Evolutionary conservation across 2,888 invertebrate genomes (phyloP), one percentile per base, ranked within the genome.

Genomic region (Homarus gammarus): DNA sequence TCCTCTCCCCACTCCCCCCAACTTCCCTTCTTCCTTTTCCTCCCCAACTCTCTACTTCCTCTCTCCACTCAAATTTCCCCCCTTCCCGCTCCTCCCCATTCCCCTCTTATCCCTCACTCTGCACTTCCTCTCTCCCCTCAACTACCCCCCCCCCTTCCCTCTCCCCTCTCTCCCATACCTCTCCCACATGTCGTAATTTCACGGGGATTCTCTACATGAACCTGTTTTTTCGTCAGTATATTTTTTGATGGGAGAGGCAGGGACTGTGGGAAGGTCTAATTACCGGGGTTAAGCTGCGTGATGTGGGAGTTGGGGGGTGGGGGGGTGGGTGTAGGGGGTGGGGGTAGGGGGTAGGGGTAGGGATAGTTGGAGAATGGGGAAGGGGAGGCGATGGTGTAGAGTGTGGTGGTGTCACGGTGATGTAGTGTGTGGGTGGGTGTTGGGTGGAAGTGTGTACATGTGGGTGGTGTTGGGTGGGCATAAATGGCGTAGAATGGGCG

Each of bases 51-150:
- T 0, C 64, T 3, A 27, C 31, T n/a, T n/a, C 31, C 5, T 75
- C 36, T 75, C 36, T 75, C 18, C 12, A 12, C n/a, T n/a, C n/a
- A n/a, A n/a, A n/a, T n/a, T n/a, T 44, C 44, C 44, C 44, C 44
- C 12, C 12, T 12, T 75, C 38, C 38, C 18, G 33, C 36, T 18
- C 38, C 36, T 75, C 75, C 38, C 36, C 75, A 38, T 18, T 75
- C 75, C 75, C 36, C 38, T 40, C 73, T 40, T 75, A 36, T 75
- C 75, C 75, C 75, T 75, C 75, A 38, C 75, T 75, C 75, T 75
- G n/a, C 36, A 18, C 38, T 49, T n/a, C 77, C 27, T 44, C 36
- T 49, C 18, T 38, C 31, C 38, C n/a, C 12, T 18, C 36, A 36
- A 31, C 31, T 33, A 15, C 3, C 38, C 38, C 40, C 27, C 38